Conservation (phyloP, 2,797 vertebrate species). For the Malurus splendens region DNA sequence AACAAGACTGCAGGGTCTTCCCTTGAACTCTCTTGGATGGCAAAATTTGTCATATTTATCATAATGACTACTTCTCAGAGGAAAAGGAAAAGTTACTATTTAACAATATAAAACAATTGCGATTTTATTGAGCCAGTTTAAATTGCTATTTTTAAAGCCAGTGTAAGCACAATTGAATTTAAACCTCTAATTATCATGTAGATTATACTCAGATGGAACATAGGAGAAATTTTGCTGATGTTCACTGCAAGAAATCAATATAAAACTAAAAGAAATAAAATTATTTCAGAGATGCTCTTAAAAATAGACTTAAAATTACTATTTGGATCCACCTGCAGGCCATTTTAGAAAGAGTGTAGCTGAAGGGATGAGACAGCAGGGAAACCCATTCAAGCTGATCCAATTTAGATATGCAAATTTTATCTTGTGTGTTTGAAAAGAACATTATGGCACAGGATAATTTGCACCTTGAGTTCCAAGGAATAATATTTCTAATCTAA, state of each 20-base stretch:
- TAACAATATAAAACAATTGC: not conserved
- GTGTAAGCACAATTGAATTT: conserved; percentile 12
- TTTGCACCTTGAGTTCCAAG: conserved; percentile 71
- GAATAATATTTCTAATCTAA: conserved; percentile 74
- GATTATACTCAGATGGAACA: not conserved
- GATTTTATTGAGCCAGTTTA: not conserved
- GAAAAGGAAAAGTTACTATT: not conserved
- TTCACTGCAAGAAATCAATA: conserved; percentile 45
- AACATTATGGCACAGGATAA: conserved; percentile 66
- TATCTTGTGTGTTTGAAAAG: conserved; percentile 69
- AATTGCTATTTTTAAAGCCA: not conserved
- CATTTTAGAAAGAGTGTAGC: conserved; percentile 52
- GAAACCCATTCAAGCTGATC: conserved; percentile 78
- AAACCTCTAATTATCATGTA: conserved; percentile 29
- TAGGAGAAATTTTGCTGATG: conserved; percentile 10
- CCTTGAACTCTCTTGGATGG: fast-evolving
- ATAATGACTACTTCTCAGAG: not conserved
- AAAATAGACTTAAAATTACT: conserved; percentile 56
- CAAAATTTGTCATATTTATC: not conserved
- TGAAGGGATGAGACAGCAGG: conserved; percentile 62
- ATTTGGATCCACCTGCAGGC: conserved; percentile 62
- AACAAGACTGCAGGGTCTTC: not conserved
- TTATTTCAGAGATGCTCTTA: conserved; percentile 34
- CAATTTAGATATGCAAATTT: conserved; percentile 93
- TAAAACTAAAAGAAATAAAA: conserved; percentile 17